Evolutionary conservation across 2,888 invertebrate species (phyloP).

Genomic region (Julus scandinavius): DNA sequence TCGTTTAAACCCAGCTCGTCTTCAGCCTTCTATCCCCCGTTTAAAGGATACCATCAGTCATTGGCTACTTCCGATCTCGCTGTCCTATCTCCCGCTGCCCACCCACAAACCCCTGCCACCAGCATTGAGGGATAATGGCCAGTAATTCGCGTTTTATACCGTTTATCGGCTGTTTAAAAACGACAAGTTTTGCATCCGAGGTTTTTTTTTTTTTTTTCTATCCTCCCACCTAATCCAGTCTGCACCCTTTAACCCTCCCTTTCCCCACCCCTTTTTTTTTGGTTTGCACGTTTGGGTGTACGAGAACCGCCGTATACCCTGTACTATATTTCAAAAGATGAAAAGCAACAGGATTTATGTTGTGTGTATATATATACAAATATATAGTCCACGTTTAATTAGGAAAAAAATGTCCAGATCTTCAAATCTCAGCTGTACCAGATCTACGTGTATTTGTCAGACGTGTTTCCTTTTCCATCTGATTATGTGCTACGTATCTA

Average conservation of each 20-base stretch:
- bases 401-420: background rate
- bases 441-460: slow-evolving; percentile 21
- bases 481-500: background rate
- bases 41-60: slow-evolving; percentile 52
- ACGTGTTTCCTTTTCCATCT: background rate
- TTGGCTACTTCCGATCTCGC: slow-evolving; percentile 50
- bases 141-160: background rate
- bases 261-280: background rate
- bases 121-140: slow-evolving; percentile 52
- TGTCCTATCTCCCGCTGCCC: slow-evolving; percentile 47
- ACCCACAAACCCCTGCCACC: slow-evolving; percentile 48
- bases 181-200: background rate
- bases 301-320: background rate
- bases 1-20: slow-evolving; percentile 55
- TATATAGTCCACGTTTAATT: slow-evolving; percentile 1
- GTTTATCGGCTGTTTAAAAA: background rate
- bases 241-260: background rate
- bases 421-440: slow-evolving; percentile 27
- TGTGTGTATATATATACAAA: slow-evolving; percentile 19
- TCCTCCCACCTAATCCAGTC: background rate
- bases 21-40: slow-evolving; percentile 55
- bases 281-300: background rate
- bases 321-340: slow-evolving; percentile 17
- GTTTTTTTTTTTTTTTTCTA: background rate
- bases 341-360: slow-evolving; percentile 5